Conservation (phyloP, 30 jellyfish, hydroid and myxozoan genomes). For the Euphysa ruthae region DNA sequence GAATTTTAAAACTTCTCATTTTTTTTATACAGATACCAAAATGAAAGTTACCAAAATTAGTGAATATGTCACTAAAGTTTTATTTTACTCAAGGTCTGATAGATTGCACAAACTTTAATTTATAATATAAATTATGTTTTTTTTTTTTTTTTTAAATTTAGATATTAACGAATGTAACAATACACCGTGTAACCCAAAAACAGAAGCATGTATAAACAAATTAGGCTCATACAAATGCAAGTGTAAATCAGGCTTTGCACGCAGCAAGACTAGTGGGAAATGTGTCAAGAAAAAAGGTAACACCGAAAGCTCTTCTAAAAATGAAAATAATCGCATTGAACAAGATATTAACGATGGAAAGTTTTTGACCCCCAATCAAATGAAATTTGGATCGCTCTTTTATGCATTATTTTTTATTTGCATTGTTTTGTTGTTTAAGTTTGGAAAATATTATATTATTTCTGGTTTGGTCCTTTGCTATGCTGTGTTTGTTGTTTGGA, state of each 20-base stretch:
- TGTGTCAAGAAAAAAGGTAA: conserved; percentile 8
- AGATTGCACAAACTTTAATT: too few species aligned
- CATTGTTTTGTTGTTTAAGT: conserved; percentile 15
- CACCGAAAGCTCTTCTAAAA: neutral
- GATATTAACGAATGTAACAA: conserved; percentile 77
- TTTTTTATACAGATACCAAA: too few species aligned
- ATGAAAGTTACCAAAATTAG: too few species aligned
- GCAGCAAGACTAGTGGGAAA: conserved; percentile 43
- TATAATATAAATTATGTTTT: too few species aligned
- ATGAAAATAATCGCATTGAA: conserved; percentile 1
- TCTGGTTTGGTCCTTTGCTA: conserved; percentile 5
- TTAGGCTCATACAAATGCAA: conserved; percentile 65
- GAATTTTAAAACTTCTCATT: too few species aligned
- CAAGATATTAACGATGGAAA: conserved; percentile 24
- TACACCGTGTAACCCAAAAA: conserved; percentile 36
- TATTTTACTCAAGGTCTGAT: too few species aligned
- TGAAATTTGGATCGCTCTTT: conserved; percentile 56
- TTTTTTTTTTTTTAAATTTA: conserved; percentile 2
- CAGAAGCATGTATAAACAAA: conserved; percentile 60
- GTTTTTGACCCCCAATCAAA: conserved; percentile 37
- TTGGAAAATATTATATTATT: conserved; percentile 6
- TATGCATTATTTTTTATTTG: conserved; percentile 45
- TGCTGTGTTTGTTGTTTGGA: conserved; percentile 9
- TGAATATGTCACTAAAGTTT: too few species aligned
- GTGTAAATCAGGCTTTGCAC: conserved; percentile 59